phyloP scores from a whole-genome alignment of 2,113 vertebrate genomes.

The Macquaria ambigua region DNA sequence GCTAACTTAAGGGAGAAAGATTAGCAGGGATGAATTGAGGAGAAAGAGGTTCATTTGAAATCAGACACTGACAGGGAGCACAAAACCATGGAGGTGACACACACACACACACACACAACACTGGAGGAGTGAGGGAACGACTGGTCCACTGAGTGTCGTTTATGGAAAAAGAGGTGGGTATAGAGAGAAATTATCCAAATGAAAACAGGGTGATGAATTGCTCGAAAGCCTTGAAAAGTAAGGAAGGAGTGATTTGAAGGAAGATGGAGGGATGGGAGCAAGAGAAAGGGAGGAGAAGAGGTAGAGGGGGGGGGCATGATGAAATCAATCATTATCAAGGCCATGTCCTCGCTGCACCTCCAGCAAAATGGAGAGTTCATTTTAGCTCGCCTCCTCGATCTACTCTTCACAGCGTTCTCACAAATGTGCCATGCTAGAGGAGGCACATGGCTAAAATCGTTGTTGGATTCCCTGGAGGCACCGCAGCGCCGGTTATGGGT shows the following conservation, averaged over 20 bases:
- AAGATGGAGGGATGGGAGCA: slow-evolving; percentile 10
- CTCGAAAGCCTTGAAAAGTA: slow-evolving; percentile 42
- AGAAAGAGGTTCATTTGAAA: slow-evolving; percentile 20
- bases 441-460: slow-evolving; percentile 17
- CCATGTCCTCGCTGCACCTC: slow-evolving; percentile 52
- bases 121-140: slow-evolving; percentile 4
- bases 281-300: neutral
- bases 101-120: neutral
- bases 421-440: slow-evolving; percentile 39
- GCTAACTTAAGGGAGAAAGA: slow-evolving; percentile 19
- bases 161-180: neutral
- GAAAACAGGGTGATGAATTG: slow-evolving; percentile 11
- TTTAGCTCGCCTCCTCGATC: slow-evolving; percentile 43
- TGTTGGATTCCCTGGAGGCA: slow-evolving; percentile 27
- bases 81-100: slow-evolving; percentile 28
- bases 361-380: slow-evolving; percentile 34
- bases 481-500: neutral
- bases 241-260: slow-evolving; percentile 28
- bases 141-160: slow-evolving; percentile 22
- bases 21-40: neutral
- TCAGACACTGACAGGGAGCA: neutral
- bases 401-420: slow-evolving; percentile 4
- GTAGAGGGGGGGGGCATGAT: neutral
- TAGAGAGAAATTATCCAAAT: slow-evolving; percentile 35
- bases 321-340: slow-evolving; percentile 68